Base-by-base conservation (phyloP, 2,888 invertebrate species). In the Desoria tigrina region DNA sequence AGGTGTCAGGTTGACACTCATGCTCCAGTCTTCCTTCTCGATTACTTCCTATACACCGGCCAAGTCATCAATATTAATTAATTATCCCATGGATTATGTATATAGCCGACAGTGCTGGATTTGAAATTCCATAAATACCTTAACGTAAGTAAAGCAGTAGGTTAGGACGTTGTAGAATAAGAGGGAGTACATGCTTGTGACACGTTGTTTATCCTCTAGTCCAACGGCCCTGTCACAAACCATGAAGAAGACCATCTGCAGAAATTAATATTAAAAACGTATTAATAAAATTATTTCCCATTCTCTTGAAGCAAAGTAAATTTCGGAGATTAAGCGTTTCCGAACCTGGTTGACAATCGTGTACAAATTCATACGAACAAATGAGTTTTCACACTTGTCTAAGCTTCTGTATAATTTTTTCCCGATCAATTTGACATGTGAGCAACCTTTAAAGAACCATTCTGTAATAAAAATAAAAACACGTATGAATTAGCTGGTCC, bases 121-220 rank as follows among this genome's bases (percentile, higher is more conserved):
- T 24, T 23, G 6, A 11, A 21, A 53, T n/a, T n/a, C n/a, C n/a
- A n/a, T 23, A 18, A 53, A 24, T 78, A 89, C 89, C 69, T 87
- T 86, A 24, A 89, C 86, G 81, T 90, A 90, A 74, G 86, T 84
- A 14, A 89, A 86, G 76, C 89, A 88, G 80, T 90, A 90, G 0
- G 90, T 87, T 71, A 89, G 83, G 7, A 90, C 90, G 79, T 90
- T 90, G 84, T 89, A 90, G 81, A 90, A 90, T 87, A 90, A 88
- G 21, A 90, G 82, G 0, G 89, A 88, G 80, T 90, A 90, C 26
- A 90, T 83, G 50, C 87, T 86, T 1, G 89, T 89, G 45, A 88
- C 83, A 76, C 84, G 80, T 72, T 81, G 78, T 77, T 82, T 79
- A 1, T 83, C 83, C 39, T 86, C 82, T 32, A 90, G 81, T 28